Percentiles rank a stretch among this genome's conserved stretches.
These are phyloP conservation scores for Norana najaformis DNA, from an alignment of 2,888 invertebrate species.

Conservation along the genomic window DNA sequence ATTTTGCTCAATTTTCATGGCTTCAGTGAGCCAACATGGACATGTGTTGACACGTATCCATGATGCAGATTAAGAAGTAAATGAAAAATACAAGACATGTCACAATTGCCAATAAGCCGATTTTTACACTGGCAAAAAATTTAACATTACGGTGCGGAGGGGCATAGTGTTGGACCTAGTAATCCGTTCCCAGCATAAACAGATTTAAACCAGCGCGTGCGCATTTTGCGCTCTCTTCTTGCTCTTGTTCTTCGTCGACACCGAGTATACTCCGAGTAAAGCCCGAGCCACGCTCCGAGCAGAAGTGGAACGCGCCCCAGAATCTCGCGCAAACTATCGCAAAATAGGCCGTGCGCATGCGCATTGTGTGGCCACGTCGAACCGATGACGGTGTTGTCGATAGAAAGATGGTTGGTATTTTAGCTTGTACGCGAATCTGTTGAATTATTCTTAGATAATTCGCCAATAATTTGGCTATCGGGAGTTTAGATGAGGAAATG, in stretches of 20 bases:
- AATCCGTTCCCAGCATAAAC: too few relatives aligned
- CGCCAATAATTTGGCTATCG: background rate
- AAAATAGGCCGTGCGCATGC: constrained; percentile 24
- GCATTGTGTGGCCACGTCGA: constrained; percentile 25
- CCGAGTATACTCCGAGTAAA: background rate
- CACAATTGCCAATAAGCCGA: too few relatives aligned
- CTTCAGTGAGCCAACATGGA: too few relatives aligned
- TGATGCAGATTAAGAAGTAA: too few relatives aligned
- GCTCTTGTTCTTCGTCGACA: background rate
- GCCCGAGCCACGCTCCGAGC: background rate
- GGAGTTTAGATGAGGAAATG: background rate
- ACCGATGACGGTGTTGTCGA: background rate
- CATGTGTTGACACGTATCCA: too few relatives aligned
- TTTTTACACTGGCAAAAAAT: too few relatives aligned
- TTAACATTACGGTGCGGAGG: too few relatives aligned
- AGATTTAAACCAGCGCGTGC: too few relatives aligned
- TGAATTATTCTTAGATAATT: background rate
- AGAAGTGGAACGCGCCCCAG: background rate
- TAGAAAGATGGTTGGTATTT: background rate
- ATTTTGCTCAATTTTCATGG: background rate
- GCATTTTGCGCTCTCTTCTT: too few relatives aligned
- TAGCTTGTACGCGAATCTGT: background rate
- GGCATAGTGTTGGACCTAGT: too few relatives aligned
- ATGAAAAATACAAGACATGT: too few relatives aligned
- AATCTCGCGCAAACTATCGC: background rate